Base-by-base conservation (phyloP, 2,113 vertebrate species). In the Meriones unguiculatus region DNA sequence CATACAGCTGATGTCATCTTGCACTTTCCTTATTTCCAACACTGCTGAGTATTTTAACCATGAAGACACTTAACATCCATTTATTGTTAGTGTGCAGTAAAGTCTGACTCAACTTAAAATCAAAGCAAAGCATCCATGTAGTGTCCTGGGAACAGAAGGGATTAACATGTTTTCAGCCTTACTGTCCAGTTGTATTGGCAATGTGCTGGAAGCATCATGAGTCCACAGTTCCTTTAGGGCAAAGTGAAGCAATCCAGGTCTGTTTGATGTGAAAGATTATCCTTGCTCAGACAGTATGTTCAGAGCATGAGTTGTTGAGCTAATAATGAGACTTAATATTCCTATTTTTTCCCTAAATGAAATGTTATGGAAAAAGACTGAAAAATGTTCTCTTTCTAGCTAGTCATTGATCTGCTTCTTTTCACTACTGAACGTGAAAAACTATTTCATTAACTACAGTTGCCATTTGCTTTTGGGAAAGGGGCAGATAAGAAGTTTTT, bases 341-440 rank as follows among this genome's bases (percentile, higher is more conserved):
- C 57, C 41, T 46, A 46, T 46, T 91, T 97, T 89, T 67, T 94
- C 67, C 67, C 78, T 80, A 89, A 88, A 85, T 52, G 91, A 91
- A 41, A 24, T 25, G 0, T 46, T 90, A 24, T 87, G 14, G 20
- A 7, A 70, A 93, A 93, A 50, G 88, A 86, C 32, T 24, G 89
- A 38, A 89, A 57, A 70, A 25, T 64, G 32, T 84, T 95, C 67
- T 62, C 95, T 97, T 59, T 2, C 81, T 35, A 46, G 3, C 81
- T 78, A 94, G 62, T 70, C 92, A 93, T 86, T 62, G n/a, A 30
- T 7, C 18, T 2, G 76, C 82, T 87, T 94, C 89, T 80, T 30
- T 62, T 4, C 73, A 89, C 24, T 59, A 75, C 30, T 75, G 91
- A 76, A 95, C 72, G 41, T 81, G 50, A 10, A 78, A 95, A 97